Percentiles rank a stretch among this genome's conserved stretches.
These are phyloP conservation scores for Echinometra lucunter DNA, from an alignment of 53 echinoderm and acorn worm genomes.

Conservation along the genomic window DNA sequence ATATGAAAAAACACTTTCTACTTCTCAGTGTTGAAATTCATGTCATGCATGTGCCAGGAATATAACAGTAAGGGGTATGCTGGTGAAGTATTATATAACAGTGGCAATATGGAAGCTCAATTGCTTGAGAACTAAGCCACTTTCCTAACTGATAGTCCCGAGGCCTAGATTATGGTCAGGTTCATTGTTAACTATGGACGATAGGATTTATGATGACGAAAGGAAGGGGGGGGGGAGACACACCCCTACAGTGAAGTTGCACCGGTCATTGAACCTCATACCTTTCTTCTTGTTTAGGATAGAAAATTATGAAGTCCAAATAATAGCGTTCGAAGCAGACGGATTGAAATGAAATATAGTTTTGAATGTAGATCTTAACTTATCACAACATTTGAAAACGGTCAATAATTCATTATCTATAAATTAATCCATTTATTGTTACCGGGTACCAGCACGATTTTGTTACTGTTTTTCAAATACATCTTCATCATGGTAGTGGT, in stretches of 20 bases:
- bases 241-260: not conserved
- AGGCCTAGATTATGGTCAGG: not conserved
- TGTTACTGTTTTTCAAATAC: no score
- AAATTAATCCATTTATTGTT: not conserved
- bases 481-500: no score
- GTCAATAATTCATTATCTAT: not conserved
- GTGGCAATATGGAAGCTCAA: not conserved
- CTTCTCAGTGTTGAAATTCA: no score
- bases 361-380: not conserved
- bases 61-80: no score
- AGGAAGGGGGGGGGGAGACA: not conserved
- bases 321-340: not conserved
- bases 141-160: not conserved
- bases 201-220: not conserved
- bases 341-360: not conserved
- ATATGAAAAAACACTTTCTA: no score
- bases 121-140: not conserved
- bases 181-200: not conserved
- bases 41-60: no score
- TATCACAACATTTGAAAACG: not conserved
- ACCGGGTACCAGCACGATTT: not conserved
- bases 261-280: not conserved
- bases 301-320: not conserved
- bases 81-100: not conserved
- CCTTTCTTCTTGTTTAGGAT: not conserved